Conservation (phyloP, 2,113 vertebrate genomes). For the Phyllostomus discolor region DNA sequence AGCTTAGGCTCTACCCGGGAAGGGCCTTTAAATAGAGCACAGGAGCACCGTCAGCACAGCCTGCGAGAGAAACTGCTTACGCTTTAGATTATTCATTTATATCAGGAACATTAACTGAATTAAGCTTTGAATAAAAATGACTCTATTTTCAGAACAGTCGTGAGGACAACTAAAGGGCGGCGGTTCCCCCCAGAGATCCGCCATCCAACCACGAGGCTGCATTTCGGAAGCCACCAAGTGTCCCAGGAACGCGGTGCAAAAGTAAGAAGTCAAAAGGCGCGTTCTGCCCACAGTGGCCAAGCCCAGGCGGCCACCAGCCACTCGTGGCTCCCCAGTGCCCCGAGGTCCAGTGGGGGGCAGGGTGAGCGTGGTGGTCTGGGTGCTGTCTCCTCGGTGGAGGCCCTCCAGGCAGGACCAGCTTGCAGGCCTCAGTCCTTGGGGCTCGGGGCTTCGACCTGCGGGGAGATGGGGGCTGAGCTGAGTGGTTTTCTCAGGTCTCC, state of each 20-base stretch:
- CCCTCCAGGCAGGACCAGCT: not conserved
- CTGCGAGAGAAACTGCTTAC: not conserved
- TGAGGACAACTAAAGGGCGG: constrained; percentile 71
- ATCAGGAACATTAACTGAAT: constrained; percentile 12
- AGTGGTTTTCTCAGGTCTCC: not conserved
- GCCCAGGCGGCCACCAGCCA: not conserved
- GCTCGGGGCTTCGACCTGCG: not conserved
- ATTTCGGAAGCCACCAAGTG: constrained; percentile 67
- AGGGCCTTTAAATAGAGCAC: constrained; percentile 65
- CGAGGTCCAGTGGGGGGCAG: not conserved
- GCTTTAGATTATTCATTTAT: not conserved
- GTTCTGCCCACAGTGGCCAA: fast-evolving
- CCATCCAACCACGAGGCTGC: constrained; percentile 58
- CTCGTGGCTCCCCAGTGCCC: not conserved
- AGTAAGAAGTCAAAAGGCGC: constrained; percentile 22
- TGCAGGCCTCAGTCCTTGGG: not conserved
- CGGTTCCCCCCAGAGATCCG: constrained; percentile 51
- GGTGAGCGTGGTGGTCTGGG: fast-evolving
- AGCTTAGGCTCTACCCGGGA: constrained; percentile 41
- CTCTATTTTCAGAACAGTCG: constrained; percentile 66
- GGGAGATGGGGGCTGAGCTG: not conserved
- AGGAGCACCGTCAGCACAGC: constrained; percentile 20
- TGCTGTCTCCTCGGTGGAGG: not conserved
- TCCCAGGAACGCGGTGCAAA: not conserved
- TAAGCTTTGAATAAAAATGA: constrained; percentile 33